Base-by-base conservation (phyloP, 23 tunicate genomes). In the Aplidium turbinatum region DNA sequence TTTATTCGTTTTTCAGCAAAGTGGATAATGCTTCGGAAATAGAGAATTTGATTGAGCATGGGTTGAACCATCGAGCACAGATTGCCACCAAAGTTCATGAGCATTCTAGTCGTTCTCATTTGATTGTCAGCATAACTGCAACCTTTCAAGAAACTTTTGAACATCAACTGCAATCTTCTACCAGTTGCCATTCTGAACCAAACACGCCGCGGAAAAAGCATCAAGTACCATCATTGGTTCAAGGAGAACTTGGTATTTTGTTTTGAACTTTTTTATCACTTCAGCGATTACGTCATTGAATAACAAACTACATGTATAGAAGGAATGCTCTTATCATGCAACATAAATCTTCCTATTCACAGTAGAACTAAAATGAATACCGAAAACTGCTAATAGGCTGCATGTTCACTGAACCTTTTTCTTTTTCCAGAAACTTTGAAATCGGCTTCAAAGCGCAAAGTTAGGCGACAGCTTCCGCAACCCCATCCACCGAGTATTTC, bases 41-140 rank as follows among this genome's bases (percentile, higher is more conserved):
- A 55, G 85, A 77, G 57, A 33, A 47, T 13, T 38, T 74, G 53
- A 67, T 68, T 63, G 74, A 65, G 31, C 73, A 62, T 67, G 90
- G 90, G 24, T 46, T 84, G 58, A 70, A 55, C 7, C 77, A 65
- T 28, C 82, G 90, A 3, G 90, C 90, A n/a, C 51, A 79, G 62
- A 84, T 84, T 23, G 48, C 90, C 4, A 84, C 90, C 2, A 68
- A 67, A 31, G 90, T 84, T 22, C 90, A 84, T 46, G 90, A 84
- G 29, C 90, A 84, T 76, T 84, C 90, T 22, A 84, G 90, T 76
- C 82, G 90, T 0, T 84, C 90, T 5, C 83, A 84, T 40, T 47
- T 84, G 25, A 82, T 84, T 39, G 90, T 84, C 13, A 84, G 76
- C n/a, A 31, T 84, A n/a, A 84, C 82, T 7, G 90, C 81, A 2